Evolutionary conservation across 92 coral and sea anemone species (phyloP), one percentile per base, ranked within the genome.

Genomic region (Paramuricea clavata): DNA sequence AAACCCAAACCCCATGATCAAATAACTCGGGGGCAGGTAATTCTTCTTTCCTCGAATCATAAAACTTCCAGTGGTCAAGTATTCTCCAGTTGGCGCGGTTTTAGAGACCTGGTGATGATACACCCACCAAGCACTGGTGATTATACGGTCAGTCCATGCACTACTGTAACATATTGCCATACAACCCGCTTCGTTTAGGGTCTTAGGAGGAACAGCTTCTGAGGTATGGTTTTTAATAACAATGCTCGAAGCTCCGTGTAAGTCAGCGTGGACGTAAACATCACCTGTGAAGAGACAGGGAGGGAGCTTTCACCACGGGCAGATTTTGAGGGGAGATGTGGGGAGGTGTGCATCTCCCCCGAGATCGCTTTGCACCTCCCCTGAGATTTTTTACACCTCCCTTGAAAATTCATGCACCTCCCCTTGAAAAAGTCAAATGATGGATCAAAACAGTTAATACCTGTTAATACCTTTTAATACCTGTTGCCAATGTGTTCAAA

Each of bases 91-190:
- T 44, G 98, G 98, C 41, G 98, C 98, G 30, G 98, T 95, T 85
- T 95, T 95, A 81, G 98, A 95, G 89, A 95, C 98, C 95, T 95
- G 98, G 75, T 91, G 86, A 83, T 95, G 98, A 82, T 80, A 93
- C 26, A 95, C 98, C 98, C 98, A 95, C 98, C 98, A 95, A 0
- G 98, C 98, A 8, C 95, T 92, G 21, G 98, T 95, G 77, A 95
- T 95, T 47, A 94, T 92, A 83, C 92, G 91, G 47, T 94, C 95
- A 28, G 87, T 94, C 98, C 98, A 95, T 0, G 93, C 98, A 0
- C 88, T 87, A 44, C 98, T 95, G 82, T 95, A 89, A 27, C 95
- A 95, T 52, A 95, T 92, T 5, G 98, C 98, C 98, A 95, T 95
- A 60, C 91, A 89, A 10, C 98, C 98, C 1, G 98, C 98, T 70